Conservation (phyloP, 53 echinoderm and acorn worm genomes). For the Henricia sp. region DNA sequence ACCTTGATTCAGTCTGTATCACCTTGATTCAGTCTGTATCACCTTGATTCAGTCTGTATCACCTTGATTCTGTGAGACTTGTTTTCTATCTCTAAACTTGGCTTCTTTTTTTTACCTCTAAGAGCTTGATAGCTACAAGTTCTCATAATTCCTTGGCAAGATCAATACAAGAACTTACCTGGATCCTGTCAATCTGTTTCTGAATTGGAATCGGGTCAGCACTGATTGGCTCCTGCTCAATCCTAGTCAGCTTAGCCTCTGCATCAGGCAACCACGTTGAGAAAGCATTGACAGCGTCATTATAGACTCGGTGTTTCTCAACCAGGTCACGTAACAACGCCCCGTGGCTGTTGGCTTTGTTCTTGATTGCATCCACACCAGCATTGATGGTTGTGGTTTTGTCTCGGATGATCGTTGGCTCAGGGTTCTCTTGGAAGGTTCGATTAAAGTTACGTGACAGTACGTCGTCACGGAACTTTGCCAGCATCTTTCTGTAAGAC, state of each 20-base stretch:
- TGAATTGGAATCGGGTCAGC: constrained; percentile 82
- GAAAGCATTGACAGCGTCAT: constrained; percentile 75
- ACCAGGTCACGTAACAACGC: constrained; percentile 72
- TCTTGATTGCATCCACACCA: constrained; percentile 74
- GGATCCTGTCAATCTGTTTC: constrained; percentile 93
- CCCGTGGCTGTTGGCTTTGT: constrained; percentile 58
- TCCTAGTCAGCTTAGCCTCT: constrained; percentile 74
- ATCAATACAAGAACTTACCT: constrained; percentile 58
- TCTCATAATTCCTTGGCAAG: background rate
- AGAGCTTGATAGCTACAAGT: background rate
- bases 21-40: no score
- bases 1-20: no score
- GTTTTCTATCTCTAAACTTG: no score
- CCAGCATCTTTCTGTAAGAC: constrained; percentile 80
- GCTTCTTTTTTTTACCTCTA: no score
- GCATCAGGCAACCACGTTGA: constrained; percentile 80
- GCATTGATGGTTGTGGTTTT: constrained; percentile 70
- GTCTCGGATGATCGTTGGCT: constrained; percentile 73
- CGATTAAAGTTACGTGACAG: constrained; percentile 90
- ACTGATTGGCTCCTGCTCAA: constrained; percentile 86
- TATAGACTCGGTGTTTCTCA: constrained; percentile 83
- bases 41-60: no score
- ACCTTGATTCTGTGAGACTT: no score
- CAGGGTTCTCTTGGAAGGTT: constrained; percentile 89
- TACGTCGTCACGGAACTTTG: constrained; percentile 77